phyloP scores from a whole-genome alignment of 2,888 invertebrate species.

The Falcaria lacertinaria region DNA sequence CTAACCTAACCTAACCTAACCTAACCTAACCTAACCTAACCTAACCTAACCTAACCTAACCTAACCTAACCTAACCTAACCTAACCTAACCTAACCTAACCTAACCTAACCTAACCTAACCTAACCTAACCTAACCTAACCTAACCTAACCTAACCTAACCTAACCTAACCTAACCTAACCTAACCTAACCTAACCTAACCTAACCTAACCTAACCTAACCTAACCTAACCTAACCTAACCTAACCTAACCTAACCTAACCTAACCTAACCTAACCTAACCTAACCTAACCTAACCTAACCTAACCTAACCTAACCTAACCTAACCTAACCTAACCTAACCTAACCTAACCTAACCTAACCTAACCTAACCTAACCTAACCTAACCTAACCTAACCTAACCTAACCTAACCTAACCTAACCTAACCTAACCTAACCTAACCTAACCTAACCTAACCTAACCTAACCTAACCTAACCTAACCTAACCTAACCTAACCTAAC shows the following conservation, averaged over 20 bases:
- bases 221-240: too few relatives aligned
- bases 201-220: too few relatives aligned
- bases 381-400: slow-evolving; percentile 13
- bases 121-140: too few relatives aligned
- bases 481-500: slow-evolving; percentile 11
- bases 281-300: slow-evolving; percentile 8
- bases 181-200: too few relatives aligned
- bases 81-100: too few relatives aligned
- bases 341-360: slow-evolving; percentile 12
- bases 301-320: slow-evolving; percentile 6
- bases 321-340: slow-evolving; percentile 10
- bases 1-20: too few relatives aligned
- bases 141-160: too few relatives aligned
- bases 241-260: slow-evolving; percentile 6
- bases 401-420: slow-evolving; percentile 13
- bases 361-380: slow-evolving; percentile 12
- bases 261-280: slow-evolving; percentile 9
- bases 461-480: slow-evolving; percentile 13
- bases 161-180: too few relatives aligned
- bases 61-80: too few relatives aligned
- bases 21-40: too few relatives aligned
- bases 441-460: slow-evolving; percentile 13
- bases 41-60: too few relatives aligned
- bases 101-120: too few relatives aligned
- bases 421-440: slow-evolving; percentile 13